phyloP scores from a whole-genome alignment of 2,888 invertebrate genomes.

The Uropetala carovei region DNA sequence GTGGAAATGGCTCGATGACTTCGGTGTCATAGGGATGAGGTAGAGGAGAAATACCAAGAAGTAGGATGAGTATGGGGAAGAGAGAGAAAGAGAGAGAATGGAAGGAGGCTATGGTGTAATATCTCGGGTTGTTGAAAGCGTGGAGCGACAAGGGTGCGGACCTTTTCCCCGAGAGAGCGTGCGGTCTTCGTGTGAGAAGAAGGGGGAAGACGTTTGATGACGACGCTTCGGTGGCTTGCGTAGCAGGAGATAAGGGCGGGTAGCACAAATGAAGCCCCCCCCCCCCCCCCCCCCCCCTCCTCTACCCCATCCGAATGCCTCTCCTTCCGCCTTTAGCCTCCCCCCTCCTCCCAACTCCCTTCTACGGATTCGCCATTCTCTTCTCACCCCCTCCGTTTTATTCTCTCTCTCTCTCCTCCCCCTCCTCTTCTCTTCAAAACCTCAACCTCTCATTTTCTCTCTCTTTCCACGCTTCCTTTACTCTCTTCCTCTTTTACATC shows the following conservation, averaged over 20 bases:
- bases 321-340: neutral
- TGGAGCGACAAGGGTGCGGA: slow-evolving; percentile 20
- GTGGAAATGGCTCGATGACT: neutral
- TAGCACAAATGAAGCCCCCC: neutral
- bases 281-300: neutral
- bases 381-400: neutral
- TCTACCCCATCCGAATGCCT: neutral
- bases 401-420: slow-evolving; percentile 24
- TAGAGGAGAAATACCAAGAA: no score
- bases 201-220: slow-evolving; percentile 34
- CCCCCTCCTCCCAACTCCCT: neutral
- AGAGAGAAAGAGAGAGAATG: neutral
- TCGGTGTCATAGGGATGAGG: no score
- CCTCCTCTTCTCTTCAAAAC: neutral
- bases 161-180: neutral
- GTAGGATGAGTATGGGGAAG: neutral
- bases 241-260: slow-evolving; percentile 31
- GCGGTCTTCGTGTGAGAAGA: neutral
- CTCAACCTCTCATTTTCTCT: slow-evolving; percentile 1
- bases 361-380: neutral
- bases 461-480: neutral
- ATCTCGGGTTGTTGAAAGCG: neutral
- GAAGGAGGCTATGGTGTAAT: slow-evolving; percentile 10
- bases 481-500: neutral
- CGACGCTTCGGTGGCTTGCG: slow-evolving; percentile 52